phyloP scores from a whole-genome alignment of 1,140 invertebrate species.

The Matsumurasca onukii region DNA sequence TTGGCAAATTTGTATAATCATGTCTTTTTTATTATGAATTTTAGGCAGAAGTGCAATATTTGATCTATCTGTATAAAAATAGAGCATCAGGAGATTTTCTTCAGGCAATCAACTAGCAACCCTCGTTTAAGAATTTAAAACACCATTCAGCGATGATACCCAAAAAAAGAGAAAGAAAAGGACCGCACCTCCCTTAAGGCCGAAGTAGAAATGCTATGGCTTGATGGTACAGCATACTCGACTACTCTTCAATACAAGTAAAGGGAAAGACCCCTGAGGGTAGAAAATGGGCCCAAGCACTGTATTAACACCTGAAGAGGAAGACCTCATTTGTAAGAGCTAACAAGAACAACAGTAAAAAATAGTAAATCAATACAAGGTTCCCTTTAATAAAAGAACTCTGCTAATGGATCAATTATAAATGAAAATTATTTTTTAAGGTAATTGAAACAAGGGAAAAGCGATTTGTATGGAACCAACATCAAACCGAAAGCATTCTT shows the following conservation, averaged over 20 bases:
- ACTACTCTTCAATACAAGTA: not conserved
- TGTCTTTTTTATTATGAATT: too few species aligned
- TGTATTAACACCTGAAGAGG: conserved; percentile 1
- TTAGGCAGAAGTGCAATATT: too few species aligned
- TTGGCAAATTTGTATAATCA: too few species aligned
- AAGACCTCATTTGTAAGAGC: not conserved
- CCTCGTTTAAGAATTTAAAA: too few species aligned
- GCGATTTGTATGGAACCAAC: not conserved
- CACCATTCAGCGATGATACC: too few species aligned
- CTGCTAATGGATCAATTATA: not conserved
- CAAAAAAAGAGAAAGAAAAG: not conserved
- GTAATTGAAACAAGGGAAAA: too few species aligned
- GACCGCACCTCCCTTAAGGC: not conserved
- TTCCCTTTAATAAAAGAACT: conserved; percentile 16
- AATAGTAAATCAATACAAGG: too few species aligned
- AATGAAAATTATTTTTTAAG: conserved; percentile 9
- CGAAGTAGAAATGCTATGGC: not conserved
- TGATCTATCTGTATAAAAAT: too few species aligned
- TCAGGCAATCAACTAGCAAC: too few species aligned
- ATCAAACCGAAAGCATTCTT: conserved; percentile 7
- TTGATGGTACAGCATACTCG: not conserved
- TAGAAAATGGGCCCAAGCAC: conserved; percentile 7
- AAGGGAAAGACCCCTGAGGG: not conserved
- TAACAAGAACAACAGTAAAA: not conserved
- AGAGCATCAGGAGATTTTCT: too few species aligned